Evolutionary conservation across 1,140 invertebrate genomes (phyloP).

Genomic region (Cydia strobilella): DNA sequence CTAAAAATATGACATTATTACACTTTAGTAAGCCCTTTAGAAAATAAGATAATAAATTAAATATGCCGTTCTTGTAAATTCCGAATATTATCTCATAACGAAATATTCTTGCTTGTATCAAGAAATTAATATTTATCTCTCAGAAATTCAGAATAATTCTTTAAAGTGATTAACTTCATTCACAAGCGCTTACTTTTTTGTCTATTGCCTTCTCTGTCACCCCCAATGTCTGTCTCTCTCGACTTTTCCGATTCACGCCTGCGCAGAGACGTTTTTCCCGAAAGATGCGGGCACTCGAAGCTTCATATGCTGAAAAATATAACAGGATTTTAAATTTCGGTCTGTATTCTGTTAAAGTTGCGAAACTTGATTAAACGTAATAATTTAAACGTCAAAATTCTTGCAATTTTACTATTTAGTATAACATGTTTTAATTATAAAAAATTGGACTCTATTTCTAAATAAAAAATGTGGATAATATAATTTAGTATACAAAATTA

Average conservation of each 20-base stretch:
- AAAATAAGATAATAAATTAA: too few relatives aligned
- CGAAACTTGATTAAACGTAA: neutral
- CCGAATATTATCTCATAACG: too few relatives aligned
- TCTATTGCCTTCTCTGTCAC: constrained; percentile 50
- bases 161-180: constrained; percentile 57
- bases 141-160: neutral
- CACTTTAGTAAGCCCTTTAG: too few relatives aligned
- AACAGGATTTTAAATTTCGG: constrained; percentile 17
- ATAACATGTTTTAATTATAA: too few relatives aligned
- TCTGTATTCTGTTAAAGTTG: constrained; percentile 2
- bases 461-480: neutral
- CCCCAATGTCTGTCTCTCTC: constrained; percentile 46
- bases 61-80: too few relatives aligned
- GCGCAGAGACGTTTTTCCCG: constrained; percentile 63
- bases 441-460: too few relatives aligned
- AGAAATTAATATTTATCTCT: neutral
- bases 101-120: too few relatives aligned
- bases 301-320: constrained; percentile 54
- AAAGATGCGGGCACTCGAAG: constrained; percentile 67
- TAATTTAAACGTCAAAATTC: neutral
- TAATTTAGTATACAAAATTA: neutral
- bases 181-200: constrained; percentile 59
- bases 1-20: neutral
- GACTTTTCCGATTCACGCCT: constrained; percentile 63
- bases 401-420: too few relatives aligned